A percentile compares a stretch with the other conserved stretches of the same genome.
Evolutionary conservation across 2,888 invertebrate genomes (phyloP).

Genomic region (Acleris laterana): DNA sequence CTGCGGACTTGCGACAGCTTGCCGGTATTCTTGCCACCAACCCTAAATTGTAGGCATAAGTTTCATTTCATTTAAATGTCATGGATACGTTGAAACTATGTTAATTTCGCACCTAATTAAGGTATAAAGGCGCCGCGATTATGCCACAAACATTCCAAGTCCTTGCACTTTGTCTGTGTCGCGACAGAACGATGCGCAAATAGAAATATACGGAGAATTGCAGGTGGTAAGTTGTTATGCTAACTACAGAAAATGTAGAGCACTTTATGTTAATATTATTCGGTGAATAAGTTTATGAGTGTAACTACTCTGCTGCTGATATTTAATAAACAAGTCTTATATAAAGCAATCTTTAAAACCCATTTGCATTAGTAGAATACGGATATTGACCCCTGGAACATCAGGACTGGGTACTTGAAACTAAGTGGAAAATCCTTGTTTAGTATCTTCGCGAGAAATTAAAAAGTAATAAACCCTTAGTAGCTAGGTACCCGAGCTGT

Average conservation of each 20-base stretch:
- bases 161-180: neutral
- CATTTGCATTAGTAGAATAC: too few species aligned
- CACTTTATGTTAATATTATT: neutral
- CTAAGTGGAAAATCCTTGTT: too few species aligned
- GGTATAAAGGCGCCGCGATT: conserved; percentile 24
- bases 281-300: neutral
- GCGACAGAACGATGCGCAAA: neutral
- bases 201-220: neutral
- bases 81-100: conserved; percentile 28
- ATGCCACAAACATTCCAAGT: neutral
- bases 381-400: too few species aligned
- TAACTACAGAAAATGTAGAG: conserved; percentile 1
- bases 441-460: too few species aligned
- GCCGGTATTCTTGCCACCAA: conserved; percentile 67
- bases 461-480: too few species aligned
- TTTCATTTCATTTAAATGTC: conserved; percentile 40
- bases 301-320: too few species aligned
- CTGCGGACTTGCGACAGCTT: conserved; percentile 57
- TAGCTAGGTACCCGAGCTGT: too few species aligned
- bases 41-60: conserved; percentile 66
- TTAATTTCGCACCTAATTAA: conserved; percentile 36
- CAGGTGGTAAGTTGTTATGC: neutral
- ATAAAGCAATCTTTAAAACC: neutral
- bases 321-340: too few species aligned
- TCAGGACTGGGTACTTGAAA: too few species aligned